Evolutionary conservation across 2,797 vertebrate genomes (phyloP), one percentile per base, ranked within the genome.

Genomic region (Apogon talboti): DNA sequence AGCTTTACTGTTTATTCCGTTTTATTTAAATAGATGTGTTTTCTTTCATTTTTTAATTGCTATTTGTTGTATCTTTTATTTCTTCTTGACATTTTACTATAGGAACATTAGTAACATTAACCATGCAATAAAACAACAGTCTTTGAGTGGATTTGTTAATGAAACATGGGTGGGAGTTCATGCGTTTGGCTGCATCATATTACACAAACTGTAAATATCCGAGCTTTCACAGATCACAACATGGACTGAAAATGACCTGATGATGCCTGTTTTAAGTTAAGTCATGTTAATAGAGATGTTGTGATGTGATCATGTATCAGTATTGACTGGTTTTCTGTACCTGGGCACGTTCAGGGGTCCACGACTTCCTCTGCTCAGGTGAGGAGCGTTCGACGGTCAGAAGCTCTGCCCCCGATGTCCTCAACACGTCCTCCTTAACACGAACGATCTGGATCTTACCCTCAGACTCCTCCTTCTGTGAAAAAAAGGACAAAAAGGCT

Each of bases 361-460:
- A 43, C 33, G 65, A 57, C 33, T 11, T 14, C 38, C 83, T 85
- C 81, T 91, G 87, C 13, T 91, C 81, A 2, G 81, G 61, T 1
- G 85, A 80, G 0, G 89, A 71, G 24, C 3, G 62, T 44, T 78
- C 78, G 59, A 91, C 87, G 0, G 77, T 90, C 84, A 75, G 62
- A 66, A 91, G 81, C 0, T 70, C 3, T 0, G 89, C 92, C 58
- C 92, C 92, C 1, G 89, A 84, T 21, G 42, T 51, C 45, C 0
- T 78, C 70, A 92, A 61, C 0, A 79, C 71, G 0, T 92, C 85
- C 3, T 92, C 89, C 15, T 87, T 81, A 6, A 93, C 44, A 0
- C 73, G 92, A 7, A 68, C 93, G 0, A 93, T 83, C 44, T 48
- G 63, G 71, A 93, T 87, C 3, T 68, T 83, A 0, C 90, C 92